These are phyloP conservation scores for Calephelis virginiensis DNA, from an alignment of 1,140 invertebrate genomes.

Conservation along the genomic window DNA sequence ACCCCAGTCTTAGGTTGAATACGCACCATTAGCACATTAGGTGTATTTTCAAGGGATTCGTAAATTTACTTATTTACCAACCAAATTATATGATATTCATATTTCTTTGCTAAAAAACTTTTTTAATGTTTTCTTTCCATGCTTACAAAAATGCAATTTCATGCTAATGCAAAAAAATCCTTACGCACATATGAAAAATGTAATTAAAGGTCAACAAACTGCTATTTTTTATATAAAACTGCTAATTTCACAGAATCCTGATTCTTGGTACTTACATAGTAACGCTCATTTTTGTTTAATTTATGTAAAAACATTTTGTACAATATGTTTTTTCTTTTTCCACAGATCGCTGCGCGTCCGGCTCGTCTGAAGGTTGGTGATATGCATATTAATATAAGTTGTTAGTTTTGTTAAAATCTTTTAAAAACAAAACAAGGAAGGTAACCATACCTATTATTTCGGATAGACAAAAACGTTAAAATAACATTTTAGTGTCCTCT, in stretches of 20 bases:
- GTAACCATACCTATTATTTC: no score
- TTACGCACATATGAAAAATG: conserved; percentile 20
- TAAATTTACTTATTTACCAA: no score
- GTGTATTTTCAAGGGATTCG: no score
- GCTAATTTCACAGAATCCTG: not conserved
- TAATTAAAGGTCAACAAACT: conserved; percentile 18
- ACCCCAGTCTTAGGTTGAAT: no score
- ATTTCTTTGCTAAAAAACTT: no score
- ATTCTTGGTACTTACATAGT: not conserved
- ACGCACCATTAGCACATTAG: no score
- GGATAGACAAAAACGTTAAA: no score
- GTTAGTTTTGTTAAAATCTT: not conserved
- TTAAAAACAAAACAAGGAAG: no score
- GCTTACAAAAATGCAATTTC: not conserved
- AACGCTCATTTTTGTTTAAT: conserved; percentile 1
- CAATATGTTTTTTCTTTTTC: conserved; percentile 4
- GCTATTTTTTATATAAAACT: conserved; percentile 1
- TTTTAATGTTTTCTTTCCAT: no score
- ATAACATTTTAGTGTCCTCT: no score
- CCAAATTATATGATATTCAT: no score
- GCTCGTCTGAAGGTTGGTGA: conserved; percentile 3
- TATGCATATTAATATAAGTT: not conserved
- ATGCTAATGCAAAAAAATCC: conserved; percentile 11
- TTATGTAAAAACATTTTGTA: not conserved
- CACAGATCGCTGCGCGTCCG: conserved; percentile 8